Evolutionary conservation across 2,113 vertebrate genomes (phyloP).

Genomic region (Coryphaenoides rupestris): DNA sequence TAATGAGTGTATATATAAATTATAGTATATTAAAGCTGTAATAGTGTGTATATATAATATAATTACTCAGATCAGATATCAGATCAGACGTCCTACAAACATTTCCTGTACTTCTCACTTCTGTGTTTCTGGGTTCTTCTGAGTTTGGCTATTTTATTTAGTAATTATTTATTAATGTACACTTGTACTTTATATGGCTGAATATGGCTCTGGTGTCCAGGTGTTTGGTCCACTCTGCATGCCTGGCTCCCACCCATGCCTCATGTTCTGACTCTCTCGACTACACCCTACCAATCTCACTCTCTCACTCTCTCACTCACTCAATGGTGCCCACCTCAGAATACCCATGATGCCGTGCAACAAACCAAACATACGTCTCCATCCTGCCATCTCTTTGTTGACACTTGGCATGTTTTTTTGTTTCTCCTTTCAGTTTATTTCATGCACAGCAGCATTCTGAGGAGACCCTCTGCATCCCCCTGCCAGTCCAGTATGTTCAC

Average conservation of each 20-base stretch:
- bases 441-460: conserved; percentile 71
- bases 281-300: conserved; percentile 36
- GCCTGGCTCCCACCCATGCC: conserved; percentile 51
- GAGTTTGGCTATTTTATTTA: no score
- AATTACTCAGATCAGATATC: no score
- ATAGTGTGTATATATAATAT: no score
- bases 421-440: conserved; percentile 78
- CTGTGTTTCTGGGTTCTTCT: no score
- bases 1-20: no score
- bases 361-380: conserved; percentile 49
- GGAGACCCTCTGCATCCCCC: conserved; percentile 73
- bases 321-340: conserved; percentile 32
- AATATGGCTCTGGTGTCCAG: conserved; percentile 1
- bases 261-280: conserved; percentile 12
- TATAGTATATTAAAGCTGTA: no score
- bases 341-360: conserved; percentile 48
- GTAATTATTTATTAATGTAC: background rate
- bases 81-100: no score
- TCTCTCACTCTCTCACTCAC: conserved; percentile 30
- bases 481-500: conserved; percentile 72
- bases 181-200: background rate
- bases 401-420: conserved; percentile 75
- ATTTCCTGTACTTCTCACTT: no score
- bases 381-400: conserved; percentile 70
- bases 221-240: conserved; percentile 49